Evolutionary conservation across 2,113 vertebrate species (phyloP).

Genomic region (Aphyosemion australe): DNA sequence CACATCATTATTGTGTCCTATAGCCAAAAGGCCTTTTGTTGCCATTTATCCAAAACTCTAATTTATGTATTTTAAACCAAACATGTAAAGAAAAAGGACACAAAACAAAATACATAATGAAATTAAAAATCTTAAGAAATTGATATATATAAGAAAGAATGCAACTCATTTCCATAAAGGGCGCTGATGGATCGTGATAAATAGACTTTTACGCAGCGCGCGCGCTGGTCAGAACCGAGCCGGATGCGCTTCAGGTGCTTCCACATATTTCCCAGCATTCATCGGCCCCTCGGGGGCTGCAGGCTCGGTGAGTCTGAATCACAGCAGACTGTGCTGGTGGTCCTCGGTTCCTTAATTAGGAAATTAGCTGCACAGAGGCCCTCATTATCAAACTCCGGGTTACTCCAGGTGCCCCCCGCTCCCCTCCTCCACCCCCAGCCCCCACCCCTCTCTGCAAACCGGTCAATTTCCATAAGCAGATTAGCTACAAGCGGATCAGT

Average conservation of each 20-base stretch:
- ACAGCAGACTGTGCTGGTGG: constrained; percentile 81
- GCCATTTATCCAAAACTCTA: no score
- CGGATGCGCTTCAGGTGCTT: constrained; percentile 10
- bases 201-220: not conserved
- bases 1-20: no score
- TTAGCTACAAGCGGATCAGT: constrained; percentile 83
- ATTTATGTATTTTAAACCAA: no score
- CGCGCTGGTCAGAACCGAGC: no score
- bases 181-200: not conserved
- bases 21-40: not conserved
- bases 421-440: constrained; percentile 36
- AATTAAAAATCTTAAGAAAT: not conserved
- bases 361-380: constrained; percentile 80
- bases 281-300: constrained; percentile 51
- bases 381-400: constrained; percentile 79
- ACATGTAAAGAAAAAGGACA: not conserved
- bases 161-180: not conserved
- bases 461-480: constrained; percentile 82
- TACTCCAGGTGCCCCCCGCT: constrained; percentile 44
- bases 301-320: constrained; percentile 47
- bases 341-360: constrained; percentile 84
- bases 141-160: not conserved
- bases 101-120: not conserved
- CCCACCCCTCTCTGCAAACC: constrained; percentile 64
- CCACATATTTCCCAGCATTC: constrained; percentile 57